A percentile compares a stretch with the other conserved stretches of the same genome.
Evolutionary conservation across 2,888 invertebrate genomes (phyloP).

Genomic region (Phaedon cochleariae): DNA sequence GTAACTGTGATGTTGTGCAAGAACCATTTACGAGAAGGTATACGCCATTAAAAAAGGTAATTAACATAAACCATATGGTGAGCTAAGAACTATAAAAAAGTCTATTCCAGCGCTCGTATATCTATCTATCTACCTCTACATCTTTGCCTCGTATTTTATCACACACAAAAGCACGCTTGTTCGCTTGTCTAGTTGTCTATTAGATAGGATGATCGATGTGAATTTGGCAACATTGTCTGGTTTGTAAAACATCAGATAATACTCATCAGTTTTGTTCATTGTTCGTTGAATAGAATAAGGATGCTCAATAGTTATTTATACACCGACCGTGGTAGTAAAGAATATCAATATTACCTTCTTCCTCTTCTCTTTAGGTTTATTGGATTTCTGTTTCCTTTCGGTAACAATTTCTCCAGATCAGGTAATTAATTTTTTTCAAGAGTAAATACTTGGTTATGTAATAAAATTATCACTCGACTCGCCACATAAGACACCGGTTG

Average conservation of each 20-base stretch:
- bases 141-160: not conserved
- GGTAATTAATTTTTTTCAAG: no score
- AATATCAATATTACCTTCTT: no score
- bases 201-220: not conserved
- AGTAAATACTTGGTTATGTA: no score
- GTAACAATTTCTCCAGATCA: no score
- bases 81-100: constrained; percentile 12
- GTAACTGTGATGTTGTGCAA: constrained; percentile 19
- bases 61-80: constrained; percentile 20
- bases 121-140: constrained; percentile 2
- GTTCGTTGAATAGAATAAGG: not conserved
- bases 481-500: no score
- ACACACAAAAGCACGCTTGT: constrained; percentile 17
- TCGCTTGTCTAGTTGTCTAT: constrained; percentile 1
- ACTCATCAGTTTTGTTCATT: constrained; percentile 13
- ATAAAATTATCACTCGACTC: no score
- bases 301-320: not conserved
- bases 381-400: no score
- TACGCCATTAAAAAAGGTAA: constrained; percentile 19
- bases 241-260: not conserved
- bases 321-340: not conserved
- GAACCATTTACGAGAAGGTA: constrained; percentile 12
- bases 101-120: not conserved
- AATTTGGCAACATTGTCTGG: constrained; percentile 16
- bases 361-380: no score